phyloP scores from a whole-genome alignment of 2,113 vertebrate species.

The Todiramphus chloris region DNA sequence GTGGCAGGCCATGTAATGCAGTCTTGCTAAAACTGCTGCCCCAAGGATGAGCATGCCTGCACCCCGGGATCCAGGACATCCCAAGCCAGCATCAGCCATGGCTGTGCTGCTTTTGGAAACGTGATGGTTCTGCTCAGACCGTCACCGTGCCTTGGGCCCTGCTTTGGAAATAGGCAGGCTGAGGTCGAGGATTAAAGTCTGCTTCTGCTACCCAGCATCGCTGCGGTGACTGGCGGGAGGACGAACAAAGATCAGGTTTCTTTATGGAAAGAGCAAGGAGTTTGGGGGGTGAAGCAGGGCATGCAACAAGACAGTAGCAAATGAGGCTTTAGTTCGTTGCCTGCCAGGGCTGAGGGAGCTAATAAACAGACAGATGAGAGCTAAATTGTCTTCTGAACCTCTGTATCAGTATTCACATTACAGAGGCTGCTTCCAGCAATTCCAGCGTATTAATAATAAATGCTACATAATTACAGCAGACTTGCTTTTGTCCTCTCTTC shows the following conservation, averaged over 20 bases:
- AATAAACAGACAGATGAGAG: constrained; percentile 64
- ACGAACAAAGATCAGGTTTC: background rate
- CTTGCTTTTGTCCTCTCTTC: constrained; percentile 73
- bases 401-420: constrained; percentile 76
- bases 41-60: rapidly evolving
- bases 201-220: background rate
- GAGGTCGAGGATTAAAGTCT: background rate
- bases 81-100: background rate
- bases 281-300: background rate
- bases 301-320: constrained; percentile 37
- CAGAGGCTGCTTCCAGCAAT: constrained; percentile 82
- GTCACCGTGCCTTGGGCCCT: rapidly evolving
- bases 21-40: background rate
- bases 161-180: background rate
- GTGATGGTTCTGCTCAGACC: background rate
- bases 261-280: background rate
- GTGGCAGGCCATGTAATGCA: rapidly evolving
- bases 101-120: rapidly evolving
- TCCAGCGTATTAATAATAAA: constrained; percentile 85
- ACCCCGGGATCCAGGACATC: rapidly evolving
- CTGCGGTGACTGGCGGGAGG: rapidly evolving
- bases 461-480: constrained; percentile 80
- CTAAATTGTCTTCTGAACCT: constrained; percentile 66
- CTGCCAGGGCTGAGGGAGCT: constrained; percentile 41
- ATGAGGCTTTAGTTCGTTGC: constrained; percentile 27